Percentiles rank a stretch among this genome's conserved stretches.
Conservation (phyloP, 1,140 invertebrate genomes). For the Littorina saxatilis region DNA sequence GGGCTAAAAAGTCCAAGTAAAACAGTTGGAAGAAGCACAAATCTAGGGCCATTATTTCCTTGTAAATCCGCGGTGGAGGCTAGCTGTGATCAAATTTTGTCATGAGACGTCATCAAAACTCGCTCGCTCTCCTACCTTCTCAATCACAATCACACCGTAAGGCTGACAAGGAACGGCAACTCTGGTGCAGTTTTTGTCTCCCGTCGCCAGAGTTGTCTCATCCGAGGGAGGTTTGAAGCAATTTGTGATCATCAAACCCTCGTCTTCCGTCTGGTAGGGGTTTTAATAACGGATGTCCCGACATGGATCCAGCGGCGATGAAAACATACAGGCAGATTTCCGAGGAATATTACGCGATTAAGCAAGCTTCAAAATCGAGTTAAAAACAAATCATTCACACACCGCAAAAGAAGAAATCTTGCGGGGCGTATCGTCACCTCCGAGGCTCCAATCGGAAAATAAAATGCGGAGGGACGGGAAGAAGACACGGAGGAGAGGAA, state of each 20-base stretch:
- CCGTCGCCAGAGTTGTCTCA: not conserved
- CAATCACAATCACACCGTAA: not conserved
- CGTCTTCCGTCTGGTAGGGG: not conserved
- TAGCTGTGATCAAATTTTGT: conserved; percentile 16
- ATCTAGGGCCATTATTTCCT: too few relatives aligned
- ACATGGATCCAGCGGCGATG: not conserved
- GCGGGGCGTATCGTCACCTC: not conserved
- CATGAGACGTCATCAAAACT: conserved; percentile 14
- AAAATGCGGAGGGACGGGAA: not conserved
- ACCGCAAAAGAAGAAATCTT: not conserved
- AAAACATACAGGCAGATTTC: not conserved
- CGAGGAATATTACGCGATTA: not conserved
- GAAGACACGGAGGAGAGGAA: not conserved
- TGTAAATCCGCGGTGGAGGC: too few relatives aligned
- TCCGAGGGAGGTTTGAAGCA: not conserved
- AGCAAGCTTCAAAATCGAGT: conserved; percentile 14
- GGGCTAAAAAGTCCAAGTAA: too few relatives aligned
- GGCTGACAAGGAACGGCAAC: conserved; percentile 15
- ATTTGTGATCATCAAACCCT: conserved; percentile 30
- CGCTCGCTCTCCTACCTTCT: not conserved
- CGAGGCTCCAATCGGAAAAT: not conserved
- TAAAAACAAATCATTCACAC: conserved; percentile 17
- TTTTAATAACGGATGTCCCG: conserved; percentile 29
- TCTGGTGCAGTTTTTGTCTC: conserved; percentile 21
- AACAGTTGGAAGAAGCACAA: too few relatives aligned